Base-by-base conservation (phyloP, 1,140 invertebrate genomes). In the Papilio aristodemus region DNA sequence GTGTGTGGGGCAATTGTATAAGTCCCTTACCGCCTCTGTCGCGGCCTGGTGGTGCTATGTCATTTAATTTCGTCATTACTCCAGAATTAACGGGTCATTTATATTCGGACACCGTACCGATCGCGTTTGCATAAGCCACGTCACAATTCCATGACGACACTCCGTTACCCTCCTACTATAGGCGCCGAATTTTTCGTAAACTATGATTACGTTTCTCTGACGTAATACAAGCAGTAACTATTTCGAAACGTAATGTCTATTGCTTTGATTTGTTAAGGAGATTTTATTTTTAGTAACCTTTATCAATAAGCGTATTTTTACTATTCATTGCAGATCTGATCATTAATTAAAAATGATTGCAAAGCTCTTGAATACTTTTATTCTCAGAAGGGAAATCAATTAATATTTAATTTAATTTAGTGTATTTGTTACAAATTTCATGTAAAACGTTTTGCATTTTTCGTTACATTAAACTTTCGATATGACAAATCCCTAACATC, bases 1-100 rank as follows among this genome's bases (percentile, higher is more conserved):
- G 70, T 78, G 74, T 75, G 50, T 79, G 69, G 71, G 32, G 75
- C 73, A 74, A 74, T 41, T 73, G 32, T 62, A 64, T 66, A 70
- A 64, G 66, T 71, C 77, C 79, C 75, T 77, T 68, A 63, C 39
- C 22, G 60, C 54, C 14, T 37, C 27, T 6, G n/a, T 7, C 17
- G 17, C 14, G 39, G 62, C n/a, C 4, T 6, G 62, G 62, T 32
- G 62, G 62, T 32, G 62, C 62, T 66, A 64, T 46, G 36, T 43
- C 41, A 27, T 66, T 64, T 43, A 43, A 14, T 64, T 66, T 66
- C 62, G 41, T 66, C 62, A 66, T 41, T 66, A 46, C 25, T 46
- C 41, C 62, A n/a, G 22, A 50, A 66, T 46, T 66, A 66, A 37
- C 17, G 41, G 27, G 22, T 14, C 62, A 41, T 66, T 13, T 66